Evolutionary conservation across 2,797 vertebrate genomes (phyloP), one percentile per base, ranked within the genome.

Genomic region (Gobio occitaniae): DNA sequence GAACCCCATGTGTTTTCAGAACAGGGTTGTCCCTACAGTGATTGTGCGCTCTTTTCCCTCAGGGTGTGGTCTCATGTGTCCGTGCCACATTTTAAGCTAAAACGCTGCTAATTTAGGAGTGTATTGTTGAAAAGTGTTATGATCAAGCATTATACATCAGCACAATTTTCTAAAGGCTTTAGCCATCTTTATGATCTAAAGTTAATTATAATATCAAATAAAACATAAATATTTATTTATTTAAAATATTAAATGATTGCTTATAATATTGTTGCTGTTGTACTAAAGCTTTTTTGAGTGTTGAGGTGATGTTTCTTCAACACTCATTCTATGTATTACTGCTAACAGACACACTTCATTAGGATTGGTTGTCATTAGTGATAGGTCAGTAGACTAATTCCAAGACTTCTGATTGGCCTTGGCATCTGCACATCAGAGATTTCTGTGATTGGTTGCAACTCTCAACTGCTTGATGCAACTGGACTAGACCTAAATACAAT

Each of bases 1-100:
- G 84, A 78, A 85, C 68, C 84, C 59, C 69, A 52, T 82, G 77
- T 75, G 74, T 66, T 82, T 80, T 74, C 25, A 68, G 82, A 78
- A 32, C 61, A 78, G 66, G 47, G 25, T 19, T 41, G 79, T 44
- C 11, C 69, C 48, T 75, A 38, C 50, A 77, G 36, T 63, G 63
- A 84, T 61, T 54, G 59, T 50, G 9, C 19, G 16, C 8, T 69
- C 69, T 76, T 71, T 75, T 61, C 61, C 63, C 61, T 32, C 10
- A 3, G 74, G 86, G 84, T 77, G 61, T 78, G 63, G 78, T 63
- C 63, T 78, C 10, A 21, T 63, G 52, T 63, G 65, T 63, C 81
- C 19, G 59, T 66, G 13, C 47, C 10, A 19, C 47, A 68, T 47
- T 56, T 47, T 44, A 32, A 3, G 36, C 8, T 17, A 8, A 41